Percentiles rank a stretch among this genome's conserved stretches.
Conservation (phyloP, 2,797 vertebrate species). For the Parauchenoglanis punctatus region DNA sequence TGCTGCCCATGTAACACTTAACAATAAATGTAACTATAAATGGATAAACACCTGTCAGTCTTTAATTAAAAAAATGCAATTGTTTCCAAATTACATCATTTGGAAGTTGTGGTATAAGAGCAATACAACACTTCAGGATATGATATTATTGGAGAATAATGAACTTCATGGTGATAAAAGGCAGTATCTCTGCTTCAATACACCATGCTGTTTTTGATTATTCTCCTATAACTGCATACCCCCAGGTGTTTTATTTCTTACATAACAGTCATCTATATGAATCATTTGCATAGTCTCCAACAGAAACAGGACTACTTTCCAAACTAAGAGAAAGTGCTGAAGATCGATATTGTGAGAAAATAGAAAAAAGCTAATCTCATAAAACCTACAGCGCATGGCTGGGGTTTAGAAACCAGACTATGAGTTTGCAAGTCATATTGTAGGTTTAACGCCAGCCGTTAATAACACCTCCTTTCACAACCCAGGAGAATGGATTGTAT, state of each 20-base stretch:
- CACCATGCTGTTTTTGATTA: background rate
- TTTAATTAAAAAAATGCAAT: background rate
- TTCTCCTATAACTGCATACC: background rate
- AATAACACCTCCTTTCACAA: constrained; percentile 36
- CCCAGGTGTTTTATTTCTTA: background rate
- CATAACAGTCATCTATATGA: background rate
- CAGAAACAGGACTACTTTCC: background rate
- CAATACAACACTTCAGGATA: background rate
- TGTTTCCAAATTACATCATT: background rate
- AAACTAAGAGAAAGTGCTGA: background rate
- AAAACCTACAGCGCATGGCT: background rate
- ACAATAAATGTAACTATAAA: background rate
- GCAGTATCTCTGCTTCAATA: background rate
- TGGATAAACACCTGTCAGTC: background rate
- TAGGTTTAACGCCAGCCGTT: constrained; percentile 23
- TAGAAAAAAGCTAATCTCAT: background rate
- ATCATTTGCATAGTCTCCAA: background rate
- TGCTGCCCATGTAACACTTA: background rate
- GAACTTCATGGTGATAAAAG: background rate
- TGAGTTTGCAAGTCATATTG: constrained; percentile 24
- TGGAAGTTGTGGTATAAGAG: background rate
- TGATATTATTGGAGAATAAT: background rate
- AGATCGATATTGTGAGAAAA: background rate
- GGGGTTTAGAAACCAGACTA: constrained; percentile 22
- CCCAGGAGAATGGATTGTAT: background rate